Evolutionary conservation across 1,140 invertebrate species (phyloP), one percentile per base, ranked within the genome.

Genomic region (Drosophila sproati): DNA sequence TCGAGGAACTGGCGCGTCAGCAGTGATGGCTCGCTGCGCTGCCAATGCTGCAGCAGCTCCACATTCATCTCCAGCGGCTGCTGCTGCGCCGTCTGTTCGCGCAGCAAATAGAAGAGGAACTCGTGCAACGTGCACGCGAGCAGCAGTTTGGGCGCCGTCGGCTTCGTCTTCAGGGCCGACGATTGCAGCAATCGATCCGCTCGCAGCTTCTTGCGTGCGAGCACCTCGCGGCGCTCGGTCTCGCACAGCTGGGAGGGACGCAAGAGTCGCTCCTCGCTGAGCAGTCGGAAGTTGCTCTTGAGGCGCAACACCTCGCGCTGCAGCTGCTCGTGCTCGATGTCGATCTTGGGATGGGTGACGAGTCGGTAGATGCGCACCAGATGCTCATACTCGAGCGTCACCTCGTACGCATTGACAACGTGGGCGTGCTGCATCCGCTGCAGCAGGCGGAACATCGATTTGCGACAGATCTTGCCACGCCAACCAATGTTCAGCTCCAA

Each of bases 31-130:
- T 93, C 93, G 3, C 68, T 64, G 4, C 93, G 88, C 4, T 91
- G 79, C 48, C 95, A 92, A 8, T 92, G 73, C 70, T 93, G 78
- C 12, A 94, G 68, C 3, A 94, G 88, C 41, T 94, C 82, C 29
- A 90, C 51, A 51, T 83, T 73, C 39, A 94, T 78, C 2, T 68
- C 66, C 37, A 94, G 63, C 4, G 94, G 93, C 8, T 73, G 47
- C 8, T 80, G 75, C 0, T 73, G 37, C 5, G 43, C 34, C 4
- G 93, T 90, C 82, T 95, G 94, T 34, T 94, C 94, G 62, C 95
- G 95, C 2, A 95, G 93, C 4, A 97, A 79, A 87, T 97, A 96
- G 90, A 94, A 96, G 0, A 97, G 77, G 52, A 96, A 94, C 69
- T 95, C 93, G 78, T 97, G 96, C 12, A 97, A 74, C 10, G 94